Evolutionary conservation across 2,888 invertebrate species (phyloP).

Genomic region (Microchrysa polita): DNA sequence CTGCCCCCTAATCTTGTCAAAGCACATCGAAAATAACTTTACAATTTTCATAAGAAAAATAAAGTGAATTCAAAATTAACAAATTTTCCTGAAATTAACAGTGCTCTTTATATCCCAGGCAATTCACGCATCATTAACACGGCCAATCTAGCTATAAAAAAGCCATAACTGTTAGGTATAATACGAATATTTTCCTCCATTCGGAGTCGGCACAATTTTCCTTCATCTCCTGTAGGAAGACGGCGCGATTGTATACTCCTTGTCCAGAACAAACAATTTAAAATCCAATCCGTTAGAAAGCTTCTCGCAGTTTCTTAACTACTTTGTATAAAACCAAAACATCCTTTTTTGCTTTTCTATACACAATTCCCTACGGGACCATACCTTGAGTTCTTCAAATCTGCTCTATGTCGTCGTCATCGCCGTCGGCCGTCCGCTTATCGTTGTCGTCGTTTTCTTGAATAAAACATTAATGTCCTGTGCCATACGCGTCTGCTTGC

Average conservation of each 20-base stretch:
- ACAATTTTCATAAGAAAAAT: no score
- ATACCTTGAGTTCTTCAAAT: neutral
- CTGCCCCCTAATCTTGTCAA: no score
- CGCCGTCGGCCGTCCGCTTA: no score
- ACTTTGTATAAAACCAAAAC: neutral
- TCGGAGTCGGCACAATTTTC: neutral
- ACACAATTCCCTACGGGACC: neutral
- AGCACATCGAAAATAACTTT: no score
- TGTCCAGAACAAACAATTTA: neutral
- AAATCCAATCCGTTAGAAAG: neutral
- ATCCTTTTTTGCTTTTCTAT: neutral
- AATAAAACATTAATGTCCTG: constrained; percentile 18
- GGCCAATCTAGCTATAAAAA: neutral
- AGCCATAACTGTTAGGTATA: neutral
- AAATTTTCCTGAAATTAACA: no score
- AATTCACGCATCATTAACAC: no score
- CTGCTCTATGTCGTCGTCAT: constrained; percentile 6
- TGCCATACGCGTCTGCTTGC: neutral
- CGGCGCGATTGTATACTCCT: no score
- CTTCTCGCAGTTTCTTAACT: neutral
- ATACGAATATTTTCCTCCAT: neutral
- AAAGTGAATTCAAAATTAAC: no score
- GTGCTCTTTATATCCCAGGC: no score
- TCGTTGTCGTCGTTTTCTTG: constrained; percentile 3
- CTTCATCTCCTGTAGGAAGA: no score